Evolutionary conservation across 2,888 invertebrate genomes (phyloP).

Genomic region (Trimorus sp.): DNA sequence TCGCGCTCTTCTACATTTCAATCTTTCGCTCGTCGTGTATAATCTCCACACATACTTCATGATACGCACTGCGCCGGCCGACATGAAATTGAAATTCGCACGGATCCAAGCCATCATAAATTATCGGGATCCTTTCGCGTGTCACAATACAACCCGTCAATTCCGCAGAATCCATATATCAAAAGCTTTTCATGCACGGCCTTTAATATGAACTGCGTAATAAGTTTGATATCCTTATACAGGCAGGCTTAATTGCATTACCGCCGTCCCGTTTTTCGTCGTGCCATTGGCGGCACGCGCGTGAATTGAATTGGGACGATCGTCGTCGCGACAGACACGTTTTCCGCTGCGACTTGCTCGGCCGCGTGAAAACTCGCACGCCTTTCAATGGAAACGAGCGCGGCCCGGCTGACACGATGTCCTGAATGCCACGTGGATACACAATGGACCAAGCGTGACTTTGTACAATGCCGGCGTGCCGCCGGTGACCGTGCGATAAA

Average conservation of each 20-base stretch:
- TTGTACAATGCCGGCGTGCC: constrained; percentile 69
- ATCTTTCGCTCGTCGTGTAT: too few relatives aligned
- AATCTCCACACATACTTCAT: constrained; percentile 13
- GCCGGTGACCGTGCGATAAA: constrained; percentile 75
- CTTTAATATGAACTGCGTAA: constrained; percentile 58
- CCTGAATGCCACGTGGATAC: constrained; percentile 58
- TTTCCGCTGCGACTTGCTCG: constrained; percentile 33
- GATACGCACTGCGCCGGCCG: constrained; percentile 18
- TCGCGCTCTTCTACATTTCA: too few relatives aligned
- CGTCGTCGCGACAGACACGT: too few relatives aligned
- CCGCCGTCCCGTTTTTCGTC: too few relatives aligned
- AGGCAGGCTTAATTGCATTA: constrained; percentile 42
- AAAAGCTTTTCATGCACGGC: constrained; percentile 49
- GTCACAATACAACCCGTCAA: constrained; percentile 54
- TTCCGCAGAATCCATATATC: constrained; percentile 49
- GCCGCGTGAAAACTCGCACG: constrained; percentile 56
- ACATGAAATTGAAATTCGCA: constrained; percentile 45
- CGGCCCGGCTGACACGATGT: constrained; percentile 56
- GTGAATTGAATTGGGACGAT: too few relatives aligned
- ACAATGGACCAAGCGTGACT: constrained; percentile 72
- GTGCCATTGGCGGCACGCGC: too few relatives aligned
- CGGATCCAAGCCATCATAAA: constrained; percentile 45
- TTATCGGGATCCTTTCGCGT: constrained; percentile 47
- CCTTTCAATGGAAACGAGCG: constrained; percentile 64
- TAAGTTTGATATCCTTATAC: constrained; percentile 57